Base-by-base conservation (phyloP, 2,888 invertebrate genomes). In the Candidula unifasciata region DNA sequence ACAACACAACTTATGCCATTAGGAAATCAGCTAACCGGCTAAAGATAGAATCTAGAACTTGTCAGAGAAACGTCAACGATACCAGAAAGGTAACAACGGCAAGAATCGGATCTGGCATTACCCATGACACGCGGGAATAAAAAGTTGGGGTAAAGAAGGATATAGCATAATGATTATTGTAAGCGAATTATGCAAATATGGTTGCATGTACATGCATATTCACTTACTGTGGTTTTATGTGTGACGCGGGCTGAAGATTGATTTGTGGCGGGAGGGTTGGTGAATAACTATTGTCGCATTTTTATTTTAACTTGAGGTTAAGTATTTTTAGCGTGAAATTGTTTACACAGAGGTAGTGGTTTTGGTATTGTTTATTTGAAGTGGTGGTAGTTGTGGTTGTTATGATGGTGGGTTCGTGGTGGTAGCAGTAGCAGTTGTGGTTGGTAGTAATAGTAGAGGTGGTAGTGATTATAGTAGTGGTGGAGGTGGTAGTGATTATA, bases 61-160 rank as follows among this genome's bases (percentile, higher is more conserved):
- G 24, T 60, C 21, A 60, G 21, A 30, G 27, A 68, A 33, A 68
- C 68, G 33, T 8, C n/a, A 68, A 68, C 18, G 68, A 30, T 5
- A 68, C 33, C 68, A 30, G 13, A 33, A 33, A 33, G 16, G 21
- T 16, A 30, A 21, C 10, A 8, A 68, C n/a, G 33, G 68, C 16
- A 30, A 68, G 33, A 24, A 27, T 27, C 27, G 27, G 13, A 27
- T 66, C n/a, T 66, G 66, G 27, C 13, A 27, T 66, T 66, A 66
- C n/a, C 27, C n/a, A 18, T n/a, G 88, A 89, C 27, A 86, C 69
- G 30, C 16, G 3, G 27, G 16, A 66, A 64, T 78, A 33, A 33
- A 60, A 35, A 35, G 60, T 13, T 44, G 8, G 13, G 13, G 44
- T 44, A 44, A 44, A 6, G 44, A 44, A 44, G 24, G 73, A 52